phyloP scores from a whole-genome alignment of 2,113 vertebrate species.

The Tragelaphus scriptus region DNA sequence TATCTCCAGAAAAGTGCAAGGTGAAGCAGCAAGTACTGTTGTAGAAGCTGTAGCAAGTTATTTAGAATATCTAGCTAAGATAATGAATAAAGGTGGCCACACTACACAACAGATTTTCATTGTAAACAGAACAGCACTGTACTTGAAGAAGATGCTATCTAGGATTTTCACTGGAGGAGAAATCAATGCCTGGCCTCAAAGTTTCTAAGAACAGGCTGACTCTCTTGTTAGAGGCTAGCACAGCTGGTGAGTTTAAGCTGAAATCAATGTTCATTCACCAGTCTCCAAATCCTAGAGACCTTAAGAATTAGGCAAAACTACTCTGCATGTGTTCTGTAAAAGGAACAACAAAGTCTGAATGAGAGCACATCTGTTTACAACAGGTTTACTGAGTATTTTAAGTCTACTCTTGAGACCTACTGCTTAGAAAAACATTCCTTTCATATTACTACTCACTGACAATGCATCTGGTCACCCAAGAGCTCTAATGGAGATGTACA shows the following conservation, averaged over 20 bases:
- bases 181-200: not conserved
- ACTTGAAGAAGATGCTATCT: not conserved
- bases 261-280: not conserved
- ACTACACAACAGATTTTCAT: not conserved
- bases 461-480: not conserved
- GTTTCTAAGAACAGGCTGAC: not conserved
- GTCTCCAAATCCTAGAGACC: not conserved
- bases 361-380: not conserved
- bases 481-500: not conserved
- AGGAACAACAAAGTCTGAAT: not conserved
- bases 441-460: not conserved
- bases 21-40: not conserved
- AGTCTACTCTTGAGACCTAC: not conserved
- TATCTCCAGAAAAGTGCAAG: not conserved
- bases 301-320: not conserved
- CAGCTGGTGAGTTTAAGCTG: not conserved
- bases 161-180: not conserved
- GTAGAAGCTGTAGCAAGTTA: not conserved
- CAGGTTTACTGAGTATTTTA: not conserved
- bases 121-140: not conserved
- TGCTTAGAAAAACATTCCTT: not conserved
- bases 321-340: not conserved
- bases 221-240: not conserved
- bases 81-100: not conserved
- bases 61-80: too few species aligned